Evolutionary conservation across 2,113 vertebrate genomes (phyloP).

Genomic region (Pseudopodoces humilis): DNA sequence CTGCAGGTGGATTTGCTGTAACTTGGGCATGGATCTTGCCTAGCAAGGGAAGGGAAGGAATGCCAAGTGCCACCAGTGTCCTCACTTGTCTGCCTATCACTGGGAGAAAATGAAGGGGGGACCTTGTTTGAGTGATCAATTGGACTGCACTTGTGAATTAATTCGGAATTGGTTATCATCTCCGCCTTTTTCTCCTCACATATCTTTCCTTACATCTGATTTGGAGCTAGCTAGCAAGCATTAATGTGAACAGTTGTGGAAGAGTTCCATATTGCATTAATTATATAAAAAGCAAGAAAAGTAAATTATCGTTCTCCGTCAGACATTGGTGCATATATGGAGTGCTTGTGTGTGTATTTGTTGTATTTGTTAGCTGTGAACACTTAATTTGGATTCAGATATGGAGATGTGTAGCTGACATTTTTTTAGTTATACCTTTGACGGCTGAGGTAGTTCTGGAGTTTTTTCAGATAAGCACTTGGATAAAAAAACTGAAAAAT

Average conservation of each 20-base stretch:
- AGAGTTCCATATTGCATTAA: background rate
- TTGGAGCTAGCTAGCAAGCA: background rate
- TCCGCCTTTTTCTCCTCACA: background rate
- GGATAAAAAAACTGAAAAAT: background rate
- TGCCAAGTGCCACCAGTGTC: background rate
- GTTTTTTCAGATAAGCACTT: background rate
- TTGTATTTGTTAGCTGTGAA: background rate
- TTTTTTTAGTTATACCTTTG: background rate
- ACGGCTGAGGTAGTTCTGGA: background rate
- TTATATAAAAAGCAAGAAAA: background rate
- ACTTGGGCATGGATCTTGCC: background rate
- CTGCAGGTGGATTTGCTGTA: background rate
- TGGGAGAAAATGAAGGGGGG: background rate
- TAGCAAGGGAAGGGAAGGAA: background rate
- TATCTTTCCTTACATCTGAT: background rate
- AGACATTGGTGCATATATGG: background rate
- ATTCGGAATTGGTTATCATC: background rate
- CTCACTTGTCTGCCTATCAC: background rate
- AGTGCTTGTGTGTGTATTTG: background rate
- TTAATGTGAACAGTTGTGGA: background rate
- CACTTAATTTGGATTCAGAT: background rate
- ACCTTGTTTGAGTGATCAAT: background rate
- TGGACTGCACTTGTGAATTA: background rate
- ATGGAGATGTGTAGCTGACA: rapidly evolving
- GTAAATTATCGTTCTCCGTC: background rate